Evolutionary conservation across 2,888 invertebrate species (phyloP).

Genomic region (Troides helena): DNA sequence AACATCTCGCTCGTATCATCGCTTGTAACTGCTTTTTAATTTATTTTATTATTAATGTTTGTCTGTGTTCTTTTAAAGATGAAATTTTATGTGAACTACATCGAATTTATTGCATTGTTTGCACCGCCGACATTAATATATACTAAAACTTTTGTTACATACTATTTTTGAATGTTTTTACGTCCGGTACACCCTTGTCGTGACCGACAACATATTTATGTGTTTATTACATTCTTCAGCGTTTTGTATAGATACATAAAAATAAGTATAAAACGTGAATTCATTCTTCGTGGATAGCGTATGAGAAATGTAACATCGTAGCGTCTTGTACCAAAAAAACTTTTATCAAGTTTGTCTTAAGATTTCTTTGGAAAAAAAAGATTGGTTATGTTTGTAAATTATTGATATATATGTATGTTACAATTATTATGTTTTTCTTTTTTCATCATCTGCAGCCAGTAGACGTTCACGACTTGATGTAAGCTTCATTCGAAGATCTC

Average conservation of each 20-base stretch:
- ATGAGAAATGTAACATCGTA: neutral
- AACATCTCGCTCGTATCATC: neutral
- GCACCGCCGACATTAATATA: constrained; percentile 2
- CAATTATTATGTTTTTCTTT: too few relatives aligned
- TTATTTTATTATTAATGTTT: neutral
- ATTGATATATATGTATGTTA: too few relatives aligned
- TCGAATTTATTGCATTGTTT: constrained; percentile 13
- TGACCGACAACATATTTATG: constrained; percentile 19
- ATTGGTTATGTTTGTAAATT: too few relatives aligned
- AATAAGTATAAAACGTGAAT: neutral
- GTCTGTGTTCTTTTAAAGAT: neutral
- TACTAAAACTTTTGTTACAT: constrained; percentile 9
- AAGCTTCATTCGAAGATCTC: too few relatives aligned
- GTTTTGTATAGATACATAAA: neutral
- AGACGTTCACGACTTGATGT: too few relatives aligned
- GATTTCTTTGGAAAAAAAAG: too few relatives aligned
- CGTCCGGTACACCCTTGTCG: constrained; percentile 15
- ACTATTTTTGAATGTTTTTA: constrained; percentile 19
- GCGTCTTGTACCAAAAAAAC: too few relatives aligned
- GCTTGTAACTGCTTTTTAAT: neutral
- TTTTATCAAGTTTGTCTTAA: too few relatives aligned
- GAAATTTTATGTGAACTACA: neutral
- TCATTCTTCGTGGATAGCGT: neutral
- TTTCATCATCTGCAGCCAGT: too few relatives aligned
- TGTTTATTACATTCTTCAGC: constrained; percentile 12